Evolutionary conservation across 2,888 invertebrate species (phyloP), one percentile per base, ranked within the genome.

Genomic region (Cabera pusaria): DNA sequence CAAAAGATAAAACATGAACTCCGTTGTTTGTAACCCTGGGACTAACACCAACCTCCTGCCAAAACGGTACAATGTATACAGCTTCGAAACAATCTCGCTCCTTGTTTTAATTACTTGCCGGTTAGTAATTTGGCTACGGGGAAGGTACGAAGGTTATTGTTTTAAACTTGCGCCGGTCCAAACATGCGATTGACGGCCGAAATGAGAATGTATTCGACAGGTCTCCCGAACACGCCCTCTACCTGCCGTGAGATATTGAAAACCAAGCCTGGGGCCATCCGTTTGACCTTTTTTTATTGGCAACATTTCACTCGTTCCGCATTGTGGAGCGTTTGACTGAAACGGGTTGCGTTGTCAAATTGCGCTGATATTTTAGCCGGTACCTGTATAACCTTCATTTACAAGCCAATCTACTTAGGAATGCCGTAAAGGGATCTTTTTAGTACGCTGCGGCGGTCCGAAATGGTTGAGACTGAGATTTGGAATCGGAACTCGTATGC

Each of bases 231-330:
- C 64, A 65, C 58, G 56, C 61, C 62, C 59, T 46, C 58, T 56
- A 65, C 66, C 68, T 72, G 68, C 66, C 71, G 72, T 78, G 76
- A 81, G 80, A 85, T 84, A 85, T 85, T 84, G 81, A 83, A 82
- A 84, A 81, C 78, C 72, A 71, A 68, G 72, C 75, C 70, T 62
- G 50, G 52, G 67, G 75, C 78, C 60, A 76, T 77, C 64, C 73
- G 72, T 78, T 78, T 77, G 82, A 82, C 81, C 83, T 80, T 83
- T 82, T 53, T 83, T 82, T 81, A 81, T 81, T 78, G 79, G 77
- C 72, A 76, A 81, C 81, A 83, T 85, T 82, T 83, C 79, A 84
- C 81, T 77, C 72, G 79, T 73, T 74, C 72, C 74, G 72, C 79
- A 72, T 79, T 82, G 80, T 81, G 74, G 71, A 72, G 64, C 73